Evolutionary conservation across 2,888 invertebrate genomes (phyloP).

Genomic region (Caenorhabditis macrosperma): DNA sequence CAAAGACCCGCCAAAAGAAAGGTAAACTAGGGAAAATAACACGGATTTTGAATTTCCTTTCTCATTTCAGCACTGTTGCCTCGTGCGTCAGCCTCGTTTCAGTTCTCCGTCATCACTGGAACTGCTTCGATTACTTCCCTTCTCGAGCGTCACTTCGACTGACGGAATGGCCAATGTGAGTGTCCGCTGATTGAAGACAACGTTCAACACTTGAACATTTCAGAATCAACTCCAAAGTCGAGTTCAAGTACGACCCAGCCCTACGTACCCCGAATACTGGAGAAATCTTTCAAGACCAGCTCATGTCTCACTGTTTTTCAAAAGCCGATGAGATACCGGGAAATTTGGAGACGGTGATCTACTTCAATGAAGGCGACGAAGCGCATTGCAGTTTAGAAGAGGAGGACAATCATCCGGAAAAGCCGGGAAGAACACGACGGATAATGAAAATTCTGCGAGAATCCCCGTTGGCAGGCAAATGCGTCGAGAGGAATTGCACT

Average conservation of each 20-base stretch:
- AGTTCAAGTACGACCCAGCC: conserved; percentile 34
- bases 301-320: not conserved
- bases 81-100: conserved; percentile 54
- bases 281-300: conserved; percentile 33
- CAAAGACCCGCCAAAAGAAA: conserved; percentile 25
- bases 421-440: conserved; percentile 41
- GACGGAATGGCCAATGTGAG: conserved; percentile 38
- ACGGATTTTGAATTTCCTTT: too few relatives aligned
- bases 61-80: conserved; percentile 37
- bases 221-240: conserved; percentile 19
- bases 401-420: conserved; percentile 55
- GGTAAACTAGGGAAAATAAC: conserved; percentile 2
- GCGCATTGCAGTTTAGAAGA: conserved; percentile 19
- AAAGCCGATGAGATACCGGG: not conserved
- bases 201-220: not conserved
- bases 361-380: conserved; percentile 46
- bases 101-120: conserved; percentile 48
- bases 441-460: conserved; percentile 44
- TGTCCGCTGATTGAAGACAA: not conserved
- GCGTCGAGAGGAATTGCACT: conserved; percentile 37
- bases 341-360: conserved; percentile 35
- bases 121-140: conserved; percentile 56
- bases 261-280: conserved; percentile 27
- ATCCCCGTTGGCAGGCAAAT: conserved; percentile 29
- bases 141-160: conserved; percentile 4